Evolutionary conservation across 2,113 vertebrate genomes (phyloP), one percentile per base, ranked within the genome.

Genomic region (Ceyx margarethae): DNA sequence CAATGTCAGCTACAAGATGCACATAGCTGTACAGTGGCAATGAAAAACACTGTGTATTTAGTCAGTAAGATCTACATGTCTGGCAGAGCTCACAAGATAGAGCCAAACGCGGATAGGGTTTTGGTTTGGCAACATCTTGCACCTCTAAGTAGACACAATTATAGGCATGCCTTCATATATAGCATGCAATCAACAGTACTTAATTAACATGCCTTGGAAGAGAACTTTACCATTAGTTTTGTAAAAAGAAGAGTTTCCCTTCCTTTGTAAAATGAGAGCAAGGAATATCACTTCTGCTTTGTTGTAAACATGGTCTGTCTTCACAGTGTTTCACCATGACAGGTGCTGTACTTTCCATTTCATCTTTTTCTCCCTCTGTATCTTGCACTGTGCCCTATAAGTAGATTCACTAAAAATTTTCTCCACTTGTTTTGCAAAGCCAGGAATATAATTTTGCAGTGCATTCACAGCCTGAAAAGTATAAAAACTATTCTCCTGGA

Each of bases 341-440:
- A 72, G 73, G 11, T 15, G 4, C 20, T 83, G 5, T 33, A 43
- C 13, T 56, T 79, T 76, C 73, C 87, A 8, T 67, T 85, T 72
- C 19, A 10, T 71, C 50, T 87, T 96, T 51, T 96, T 79, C 40
- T 94, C 57, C 35, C 50, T 94, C 93, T 54, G 29, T 61, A 94
- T 68, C 15, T 83, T 58, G 82, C 85, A 71, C 21, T 96, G 95
- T 72, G 91, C 79, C 53, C 89, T 87, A 22, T 88, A 92, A 23
- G 60, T 89, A 35, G 94, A 90, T 19, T 97, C 93, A 54, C 88
- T 90, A 33, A 98, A 97, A 82, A 95, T 96, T 85, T 54, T 97
- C 48, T 95, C 68, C 5, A 86, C 93, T 90, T 97, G 95, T 50
- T 93, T 95, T 57, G n/a, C 76, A 87, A 97, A 97, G 81, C 93